Evolutionary conservation across 2,888 invertebrate species (phyloP), one percentile per base, ranked within the genome.

Genomic region (Hipparchia sbordonii): DNA sequence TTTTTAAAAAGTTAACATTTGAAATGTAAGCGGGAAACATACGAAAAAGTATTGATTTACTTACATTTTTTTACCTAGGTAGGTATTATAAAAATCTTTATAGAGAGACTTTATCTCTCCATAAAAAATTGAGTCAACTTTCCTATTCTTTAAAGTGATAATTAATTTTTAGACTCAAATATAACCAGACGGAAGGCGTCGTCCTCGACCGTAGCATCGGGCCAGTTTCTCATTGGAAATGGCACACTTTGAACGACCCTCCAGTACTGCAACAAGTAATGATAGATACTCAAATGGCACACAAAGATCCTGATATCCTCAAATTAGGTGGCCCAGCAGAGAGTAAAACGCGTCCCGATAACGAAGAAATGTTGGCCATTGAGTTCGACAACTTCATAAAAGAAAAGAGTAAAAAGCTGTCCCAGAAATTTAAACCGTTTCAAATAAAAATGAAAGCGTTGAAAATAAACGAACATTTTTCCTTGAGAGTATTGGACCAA

Each of bases 141-240:
- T 39, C 3, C 39, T 39, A 39, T 4, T 39, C 3, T 39, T 39
- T 4, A 39, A 4, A 39, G 39, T 39, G 1, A 39, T 2, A 74
- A 71, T 23, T 59, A 75, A 52, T 69, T 69, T 79, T 48, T 75
- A 93, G 93, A 70, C 79, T 93, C 5, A 93, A 93, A 82, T 93
- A 92, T 76, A 93, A 93, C 76, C 93, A 93, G 80, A 91, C 91
- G 0, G 93, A 93, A 84, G 93, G 93, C n/a, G 87, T 92, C 9
- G 80, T 93, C 1, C 81, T 93, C 8, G 93, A 93, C 74, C 85
- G 87, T 63, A 80, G 78, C 33, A 85, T 93, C 6, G 93, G 93
- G 1, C 93, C 93, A 0, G 86, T 87, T 2, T 86, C 92, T 3
- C 88, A 90, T 63, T 93, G 93, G 93, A 90, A 92, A 78, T 93